phyloP scores from a whole-genome alignment of 2,113 vertebrate genomes.

The Macquaria australasica region DNA sequence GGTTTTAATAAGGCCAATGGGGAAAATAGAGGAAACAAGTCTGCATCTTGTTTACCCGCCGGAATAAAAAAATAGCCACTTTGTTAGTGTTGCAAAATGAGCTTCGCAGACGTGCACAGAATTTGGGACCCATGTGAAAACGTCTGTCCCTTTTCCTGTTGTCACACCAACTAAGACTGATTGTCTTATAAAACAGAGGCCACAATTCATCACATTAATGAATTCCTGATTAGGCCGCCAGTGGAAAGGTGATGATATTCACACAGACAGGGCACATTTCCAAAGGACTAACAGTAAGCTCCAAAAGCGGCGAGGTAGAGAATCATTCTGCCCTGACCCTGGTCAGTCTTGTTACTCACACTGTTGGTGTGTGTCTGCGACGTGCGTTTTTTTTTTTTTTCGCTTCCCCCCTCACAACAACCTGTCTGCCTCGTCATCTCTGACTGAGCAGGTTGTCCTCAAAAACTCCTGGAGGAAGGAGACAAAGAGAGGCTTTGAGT shows the following conservation, averaged over 20 bases:
- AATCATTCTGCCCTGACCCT: constrained; percentile 23
- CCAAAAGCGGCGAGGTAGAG: constrained; percentile 1
- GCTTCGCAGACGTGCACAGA: constrained; percentile 59
- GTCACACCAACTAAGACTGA: constrained; percentile 46
- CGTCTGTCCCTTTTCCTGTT: constrained; percentile 60
- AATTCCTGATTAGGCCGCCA: constrained; percentile 35
- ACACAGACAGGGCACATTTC: constrained; percentile 66
- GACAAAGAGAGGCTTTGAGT: constrained; percentile 55
- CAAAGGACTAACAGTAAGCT: constrained; percentile 42
- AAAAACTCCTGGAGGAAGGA: constrained; percentile 37
- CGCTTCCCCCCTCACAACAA: constrained; percentile 4
- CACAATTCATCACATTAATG: constrained; percentile 48
- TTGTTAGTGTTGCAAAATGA: constrained; percentile 59
- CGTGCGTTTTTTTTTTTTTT: constrained; percentile 44
- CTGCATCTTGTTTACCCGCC: constrained; percentile 67
- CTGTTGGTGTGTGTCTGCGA: constrained; percentile 59
- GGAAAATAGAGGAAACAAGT: constrained; percentile 49
- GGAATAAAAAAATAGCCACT: constrained; percentile 51
- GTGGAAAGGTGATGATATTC: constrained; percentile 61
- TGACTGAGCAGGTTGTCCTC: constrained; percentile 33
- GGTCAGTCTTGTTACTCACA: constrained; percentile 57
- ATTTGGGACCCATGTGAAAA: constrained; percentile 67
- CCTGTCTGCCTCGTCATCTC: constrained; percentile 35
- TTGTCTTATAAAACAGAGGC: constrained; percentile 36
- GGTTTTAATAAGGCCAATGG: constrained; percentile 32